phyloP scores from a whole-genome alignment of 53 echinoderm and acorn worm species.

The Stichopus horrens region DNA sequence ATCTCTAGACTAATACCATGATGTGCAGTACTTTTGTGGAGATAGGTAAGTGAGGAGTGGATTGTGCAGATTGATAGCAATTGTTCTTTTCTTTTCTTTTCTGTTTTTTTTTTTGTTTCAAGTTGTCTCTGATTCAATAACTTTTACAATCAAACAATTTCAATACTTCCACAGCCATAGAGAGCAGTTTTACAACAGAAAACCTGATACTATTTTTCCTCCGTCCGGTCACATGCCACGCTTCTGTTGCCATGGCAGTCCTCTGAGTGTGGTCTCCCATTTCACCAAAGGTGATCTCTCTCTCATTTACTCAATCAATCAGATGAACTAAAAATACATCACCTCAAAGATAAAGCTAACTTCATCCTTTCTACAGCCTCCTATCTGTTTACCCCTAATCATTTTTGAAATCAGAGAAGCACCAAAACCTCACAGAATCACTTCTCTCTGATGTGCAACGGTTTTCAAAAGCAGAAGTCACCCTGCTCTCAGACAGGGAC shows the following conservation, averaged over 20 bases:
- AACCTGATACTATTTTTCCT: neutral
- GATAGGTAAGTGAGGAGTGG: no score
- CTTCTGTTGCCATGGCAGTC: neutral
- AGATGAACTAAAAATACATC: neutral
- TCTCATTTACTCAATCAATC: neutral
- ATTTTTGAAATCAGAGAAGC: neutral
- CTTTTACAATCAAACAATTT: no score
- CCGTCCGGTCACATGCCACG: neutral
- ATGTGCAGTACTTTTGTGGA: no score
- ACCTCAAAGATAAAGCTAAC: neutral
- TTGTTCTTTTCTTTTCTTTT: no score
- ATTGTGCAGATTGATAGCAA: no score
- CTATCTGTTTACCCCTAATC: neutral
- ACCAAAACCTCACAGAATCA: neutral
- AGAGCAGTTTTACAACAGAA: no score
- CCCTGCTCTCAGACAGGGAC: neutral
- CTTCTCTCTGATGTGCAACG: neutral
- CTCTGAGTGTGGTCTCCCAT: neutral
- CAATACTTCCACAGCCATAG: no score
- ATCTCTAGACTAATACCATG: no score
- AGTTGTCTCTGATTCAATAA: no score
- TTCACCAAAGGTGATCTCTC: neutral
- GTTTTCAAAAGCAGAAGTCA: conserved; percentile 6
- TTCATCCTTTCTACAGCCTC: neutral
- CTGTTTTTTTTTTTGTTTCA: no score